These are phyloP conservation scores for Aphrophora alni DNA, from an alignment of 2,888 invertebrate species.

Conservation along the genomic window DNA sequence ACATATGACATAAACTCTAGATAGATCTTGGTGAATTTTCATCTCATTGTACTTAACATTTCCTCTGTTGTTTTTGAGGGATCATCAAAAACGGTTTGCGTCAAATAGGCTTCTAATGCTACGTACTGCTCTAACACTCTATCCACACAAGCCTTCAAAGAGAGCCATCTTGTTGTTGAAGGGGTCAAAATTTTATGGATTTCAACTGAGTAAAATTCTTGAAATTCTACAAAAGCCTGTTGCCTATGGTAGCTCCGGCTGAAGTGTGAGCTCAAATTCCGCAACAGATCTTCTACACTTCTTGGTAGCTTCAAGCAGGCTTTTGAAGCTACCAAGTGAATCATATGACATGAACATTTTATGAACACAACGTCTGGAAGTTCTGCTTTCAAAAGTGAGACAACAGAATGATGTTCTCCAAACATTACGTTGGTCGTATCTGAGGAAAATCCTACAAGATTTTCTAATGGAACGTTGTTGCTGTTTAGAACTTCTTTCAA, in stretches of 20 bases:
- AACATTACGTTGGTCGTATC: too few species aligned
- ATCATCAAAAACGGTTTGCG: conserved; percentile 20
- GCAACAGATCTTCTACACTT: too few species aligned
- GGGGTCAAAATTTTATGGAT: conserved; percentile 14
- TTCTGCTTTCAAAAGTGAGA: too few species aligned
- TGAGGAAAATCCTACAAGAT: too few species aligned
- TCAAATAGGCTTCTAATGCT: conserved; percentile 19
- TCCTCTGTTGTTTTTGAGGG: conserved; percentile 19
- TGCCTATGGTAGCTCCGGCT: conserved; percentile 10
- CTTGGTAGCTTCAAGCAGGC: too few species aligned
- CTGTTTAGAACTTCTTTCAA: too few species aligned
- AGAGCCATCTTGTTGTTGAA: conserved; percentile 27
- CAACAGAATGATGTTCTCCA: too few species aligned
- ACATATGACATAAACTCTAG: conserved; percentile 24
- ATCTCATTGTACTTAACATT: conserved; percentile 15
- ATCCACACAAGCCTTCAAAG: conserved; percentile 18
- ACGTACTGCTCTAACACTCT: conserved; percentile 20
- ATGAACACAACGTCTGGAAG: too few species aligned
- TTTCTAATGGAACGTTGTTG: too few species aligned
- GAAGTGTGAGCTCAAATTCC: too few species aligned
- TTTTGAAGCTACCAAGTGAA: too few species aligned
- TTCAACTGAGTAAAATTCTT: conserved; percentile 25
- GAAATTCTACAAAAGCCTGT: conserved; percentile 17
- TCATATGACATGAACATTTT: too few species aligned
- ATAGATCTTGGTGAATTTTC: conserved; percentile 14